Conservation (phyloP, 2,113 vertebrate species). For the Mormoops blainvillei region DNA sequence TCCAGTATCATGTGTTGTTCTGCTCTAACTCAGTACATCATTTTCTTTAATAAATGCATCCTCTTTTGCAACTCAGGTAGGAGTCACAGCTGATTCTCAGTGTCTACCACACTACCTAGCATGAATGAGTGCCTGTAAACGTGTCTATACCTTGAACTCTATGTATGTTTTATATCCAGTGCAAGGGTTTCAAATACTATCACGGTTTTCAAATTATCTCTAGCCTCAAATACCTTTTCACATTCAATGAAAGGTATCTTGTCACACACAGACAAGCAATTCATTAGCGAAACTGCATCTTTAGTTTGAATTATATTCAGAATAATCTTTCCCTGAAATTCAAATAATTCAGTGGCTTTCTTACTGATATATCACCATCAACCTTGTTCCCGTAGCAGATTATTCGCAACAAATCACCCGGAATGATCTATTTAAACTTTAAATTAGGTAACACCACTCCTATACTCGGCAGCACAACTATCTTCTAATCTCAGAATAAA, state of each 20-base stretch:
- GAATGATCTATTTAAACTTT: not conserved
- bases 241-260: no score
- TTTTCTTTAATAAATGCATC: not conserved
- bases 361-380: not conserved
- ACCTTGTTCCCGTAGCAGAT: not conserved
- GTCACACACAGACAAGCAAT: not conserved
- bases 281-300: not conserved
- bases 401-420: not conserved
- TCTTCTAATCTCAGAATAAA: not conserved
- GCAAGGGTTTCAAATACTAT: not conserved
- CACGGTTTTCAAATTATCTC: not conserved
- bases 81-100: not conserved
- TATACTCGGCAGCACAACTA: not conserved
- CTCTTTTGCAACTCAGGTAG: not conserved
- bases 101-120: not conserved
- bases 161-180: not conserved
- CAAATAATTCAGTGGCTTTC: not conserved
- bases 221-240: not conserved
- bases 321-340: not conserved
- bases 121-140: not conserved
- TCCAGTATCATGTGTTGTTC: not conserved
- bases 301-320: not conserved
- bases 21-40: accelerated
- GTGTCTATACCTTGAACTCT: not conserved
- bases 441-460: not conserved